These are phyloP conservation scores for Didymodactylos carnosus DNA, from an alignment of 2,888 invertebrate genomes.

Conservation along the genomic window DNA sequence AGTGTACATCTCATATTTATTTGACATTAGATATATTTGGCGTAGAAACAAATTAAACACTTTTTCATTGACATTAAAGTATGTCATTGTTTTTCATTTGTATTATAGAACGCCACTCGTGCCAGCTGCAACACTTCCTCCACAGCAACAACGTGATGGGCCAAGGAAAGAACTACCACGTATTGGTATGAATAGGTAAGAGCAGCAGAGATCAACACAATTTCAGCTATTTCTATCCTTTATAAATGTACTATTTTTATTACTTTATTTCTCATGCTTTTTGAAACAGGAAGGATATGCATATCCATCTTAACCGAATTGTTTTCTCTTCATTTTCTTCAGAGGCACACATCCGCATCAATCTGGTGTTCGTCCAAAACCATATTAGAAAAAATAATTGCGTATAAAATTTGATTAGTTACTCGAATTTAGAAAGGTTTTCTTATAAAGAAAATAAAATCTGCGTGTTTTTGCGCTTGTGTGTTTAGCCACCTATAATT, in stretches of 20 bases:
- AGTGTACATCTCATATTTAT: too few species aligned
- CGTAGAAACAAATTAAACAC: neutral
- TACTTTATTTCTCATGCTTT: too few species aligned
- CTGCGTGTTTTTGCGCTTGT: too few species aligned
- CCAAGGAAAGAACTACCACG: neutral
- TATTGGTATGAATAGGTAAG: neutral
- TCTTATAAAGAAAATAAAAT: too few species aligned
- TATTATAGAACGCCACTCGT: neutral
- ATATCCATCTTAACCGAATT: neutral
- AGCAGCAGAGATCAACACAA: too few species aligned
- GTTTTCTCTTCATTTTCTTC: neutral
- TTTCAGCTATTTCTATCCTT: neutral
- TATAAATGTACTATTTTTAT: neutral
- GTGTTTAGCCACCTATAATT: too few species aligned
- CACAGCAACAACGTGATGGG: neutral
- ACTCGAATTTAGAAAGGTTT: too few species aligned
- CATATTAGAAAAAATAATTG: too few species aligned
- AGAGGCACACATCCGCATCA: neutral
- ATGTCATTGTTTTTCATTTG: neutral
- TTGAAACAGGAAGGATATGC: too few species aligned
- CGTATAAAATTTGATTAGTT: too few species aligned
- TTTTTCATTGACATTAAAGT: neutral
- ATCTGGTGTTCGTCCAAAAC: neutral
- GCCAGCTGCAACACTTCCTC: neutral
- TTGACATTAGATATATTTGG: too few species aligned